These are phyloP conservation scores for Scylla paramamosain DNA, from an alignment of 1,140 invertebrate genomes.

Conservation along the genomic window DNA sequence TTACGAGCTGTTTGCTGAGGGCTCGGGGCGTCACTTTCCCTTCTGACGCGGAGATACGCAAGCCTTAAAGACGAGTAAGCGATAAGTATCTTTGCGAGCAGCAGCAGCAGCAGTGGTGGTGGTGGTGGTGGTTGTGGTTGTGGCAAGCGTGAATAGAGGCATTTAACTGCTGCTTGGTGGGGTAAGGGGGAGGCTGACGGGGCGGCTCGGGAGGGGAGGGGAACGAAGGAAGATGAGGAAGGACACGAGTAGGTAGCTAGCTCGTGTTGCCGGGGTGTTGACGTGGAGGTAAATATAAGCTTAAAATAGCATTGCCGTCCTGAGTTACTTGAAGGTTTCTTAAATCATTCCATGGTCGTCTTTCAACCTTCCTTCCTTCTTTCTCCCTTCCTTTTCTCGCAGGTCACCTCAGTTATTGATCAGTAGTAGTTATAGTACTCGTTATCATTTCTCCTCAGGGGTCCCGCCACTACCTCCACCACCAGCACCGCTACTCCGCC, in stretches of 20 bases:
- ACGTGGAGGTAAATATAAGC: background rate
- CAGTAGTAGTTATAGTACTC: background rate
- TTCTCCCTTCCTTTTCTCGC: background rate
- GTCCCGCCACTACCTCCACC: background rate
- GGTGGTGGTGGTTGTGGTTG: background rate
- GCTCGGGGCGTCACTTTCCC: no score
- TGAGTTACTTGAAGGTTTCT: background rate
- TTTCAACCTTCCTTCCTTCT: background rate
- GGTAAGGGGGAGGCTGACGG: background rate
- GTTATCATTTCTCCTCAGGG: background rate
- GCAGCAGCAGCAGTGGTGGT: background rate
- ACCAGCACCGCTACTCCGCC: background rate
- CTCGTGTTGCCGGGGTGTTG: background rate
- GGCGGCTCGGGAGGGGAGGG: background rate
- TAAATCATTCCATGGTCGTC: no score
- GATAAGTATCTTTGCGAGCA: no score
- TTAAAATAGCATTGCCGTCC: background rate
- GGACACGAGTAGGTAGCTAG: background rate
- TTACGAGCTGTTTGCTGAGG: no score
- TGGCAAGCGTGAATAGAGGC: conserved; percentile 7
- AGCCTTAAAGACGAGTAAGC: no score
- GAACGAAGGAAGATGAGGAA: background rate
- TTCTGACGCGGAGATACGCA: no score
- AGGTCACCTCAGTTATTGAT: background rate
- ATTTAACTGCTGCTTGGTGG: background rate